Base-by-base conservation (phyloP, 2,888 invertebrate species). In the Eupelmus urozonus region DNA sequence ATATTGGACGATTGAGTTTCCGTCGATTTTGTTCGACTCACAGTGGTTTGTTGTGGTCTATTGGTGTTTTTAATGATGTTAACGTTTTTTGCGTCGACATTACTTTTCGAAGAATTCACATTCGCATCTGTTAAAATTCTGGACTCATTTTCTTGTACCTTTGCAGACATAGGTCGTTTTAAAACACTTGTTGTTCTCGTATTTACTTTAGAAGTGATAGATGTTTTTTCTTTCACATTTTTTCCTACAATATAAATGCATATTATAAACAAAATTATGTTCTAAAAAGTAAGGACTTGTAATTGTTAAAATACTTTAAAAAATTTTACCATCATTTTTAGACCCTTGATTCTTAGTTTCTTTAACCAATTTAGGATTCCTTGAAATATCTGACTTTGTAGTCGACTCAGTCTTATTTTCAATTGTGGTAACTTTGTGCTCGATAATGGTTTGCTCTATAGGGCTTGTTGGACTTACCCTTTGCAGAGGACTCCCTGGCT, bases 401-500 rank as follows among this genome's bases (percentile, higher is more conserved):
- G 11, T 40, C 4, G 57, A 25, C 42, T 80, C 76, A 60, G 29
- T 49, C 27, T 70, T 80, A 23, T 69, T 76, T 23, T 80, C 70
- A 16, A 1, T 18, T 7, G 5, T 34, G 49, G 11, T 69, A 13
- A 72, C 63, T 55, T 74, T 77, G n/a, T 77, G 63, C 16, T 80
- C 80, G 25, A 77, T 45, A 11, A 84, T 82, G 4, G 84, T 86
- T 76, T 86, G 89, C 81, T 91, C 91, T 4, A 88, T 81, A 3
- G 90, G 87, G 83, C 87, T 89, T 1, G 85, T 87, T 0, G 88
- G 88, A 80, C 88, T 88, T 13, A 81, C 77, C 73, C 87, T 86
- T 72, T 90, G 91, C 62, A 90, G 82, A 9, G 91, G 91, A 84
- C 91, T 91, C 18, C 90, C 83, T 71, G 81, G 84, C 81, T 87